Conservation (phyloP, 2,113 vertebrate genomes). For the Leucoraja erinaceus region DNA sequence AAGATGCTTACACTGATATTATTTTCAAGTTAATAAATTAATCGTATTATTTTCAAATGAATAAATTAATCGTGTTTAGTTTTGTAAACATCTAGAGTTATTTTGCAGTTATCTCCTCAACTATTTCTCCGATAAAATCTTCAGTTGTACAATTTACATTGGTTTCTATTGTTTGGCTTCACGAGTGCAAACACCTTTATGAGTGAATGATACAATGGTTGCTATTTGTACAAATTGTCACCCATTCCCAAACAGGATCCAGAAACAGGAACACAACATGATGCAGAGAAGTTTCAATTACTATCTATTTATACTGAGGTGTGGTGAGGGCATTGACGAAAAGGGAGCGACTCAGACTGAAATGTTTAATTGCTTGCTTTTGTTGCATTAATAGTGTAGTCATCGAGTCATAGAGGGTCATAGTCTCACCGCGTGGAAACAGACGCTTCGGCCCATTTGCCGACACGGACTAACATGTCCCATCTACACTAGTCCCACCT, state of each 20-base stretch:
- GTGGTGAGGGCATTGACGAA: neutral
- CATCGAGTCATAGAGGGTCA: too few species aligned
- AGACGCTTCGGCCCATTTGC: too few species aligned
- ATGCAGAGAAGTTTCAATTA: neutral
- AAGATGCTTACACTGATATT: neutral
- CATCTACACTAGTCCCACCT: too few species aligned
- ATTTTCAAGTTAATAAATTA: neutral
- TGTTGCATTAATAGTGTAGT: neutral
- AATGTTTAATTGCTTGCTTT: neutral
- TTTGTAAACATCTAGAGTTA: neutral
- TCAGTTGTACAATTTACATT: neutral
- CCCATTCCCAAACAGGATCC: constrained; percentile 4
- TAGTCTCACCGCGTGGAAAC: too few species aligned
- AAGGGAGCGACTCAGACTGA: neutral
- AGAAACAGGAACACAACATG: neutral
- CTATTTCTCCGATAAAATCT: neutral
- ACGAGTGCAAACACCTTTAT: neutral
- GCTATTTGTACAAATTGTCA: neutral
- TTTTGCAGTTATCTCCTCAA: neutral
- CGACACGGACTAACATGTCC: too few species aligned
- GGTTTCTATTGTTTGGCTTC: neutral
- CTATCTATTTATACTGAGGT: neutral
- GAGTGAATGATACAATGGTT: neutral
- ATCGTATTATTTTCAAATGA: neutral
- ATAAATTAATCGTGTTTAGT: neutral